A percentile compares a stretch with the other conserved stretches of the same genome.
Conservation (phyloP, 1,140 invertebrate species). For the Panonychus citri region DNA sequence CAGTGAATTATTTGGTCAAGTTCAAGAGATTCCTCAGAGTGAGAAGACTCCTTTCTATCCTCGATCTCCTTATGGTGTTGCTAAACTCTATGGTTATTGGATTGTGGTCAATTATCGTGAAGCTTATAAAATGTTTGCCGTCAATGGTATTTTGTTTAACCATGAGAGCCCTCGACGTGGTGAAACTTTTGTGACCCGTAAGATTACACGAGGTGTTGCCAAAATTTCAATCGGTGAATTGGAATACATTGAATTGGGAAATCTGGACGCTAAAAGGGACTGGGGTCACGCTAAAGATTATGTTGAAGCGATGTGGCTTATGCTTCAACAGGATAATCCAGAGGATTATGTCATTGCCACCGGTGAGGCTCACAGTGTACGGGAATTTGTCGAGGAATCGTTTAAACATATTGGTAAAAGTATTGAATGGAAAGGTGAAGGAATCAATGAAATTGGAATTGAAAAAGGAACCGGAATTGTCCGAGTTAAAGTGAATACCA, state of each 20-base stretch:
- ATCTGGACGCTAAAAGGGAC: constrained; percentile 82
- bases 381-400: constrained; percentile 81
- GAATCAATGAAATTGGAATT: constrained; percentile 59
- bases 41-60: constrained; percentile 98
- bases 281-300: constrained; percentile 99
- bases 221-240: constrained; percentile 76
- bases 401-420: constrained; percentile 44
- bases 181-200: constrained; percentile 96
- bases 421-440: constrained; percentile 59
- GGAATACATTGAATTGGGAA: constrained; percentile 72
- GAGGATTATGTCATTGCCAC: constrained; percentile 96
- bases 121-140: constrained; percentile 91
- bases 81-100: constrained; percentile 97
- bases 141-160: constrained; percentile 97
- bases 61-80: constrained; percentile 93
- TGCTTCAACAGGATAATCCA: constrained; percentile 78
- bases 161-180: constrained; percentile 90
- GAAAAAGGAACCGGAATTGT: constrained; percentile 53
- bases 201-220: constrained; percentile 89
- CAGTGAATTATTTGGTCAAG: constrained; percentile 94
- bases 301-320: constrained; percentile 98
- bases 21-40: constrained; percentile 80
- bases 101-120: constrained; percentile 95
- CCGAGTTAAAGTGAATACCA: constrained; percentile 72
- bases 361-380: constrained; percentile 75